These are phyloP conservation scores for Panulirus ornatus DNA, from an alignment of 1,140 invertebrate genomes.

Conservation along the genomic window DNA sequence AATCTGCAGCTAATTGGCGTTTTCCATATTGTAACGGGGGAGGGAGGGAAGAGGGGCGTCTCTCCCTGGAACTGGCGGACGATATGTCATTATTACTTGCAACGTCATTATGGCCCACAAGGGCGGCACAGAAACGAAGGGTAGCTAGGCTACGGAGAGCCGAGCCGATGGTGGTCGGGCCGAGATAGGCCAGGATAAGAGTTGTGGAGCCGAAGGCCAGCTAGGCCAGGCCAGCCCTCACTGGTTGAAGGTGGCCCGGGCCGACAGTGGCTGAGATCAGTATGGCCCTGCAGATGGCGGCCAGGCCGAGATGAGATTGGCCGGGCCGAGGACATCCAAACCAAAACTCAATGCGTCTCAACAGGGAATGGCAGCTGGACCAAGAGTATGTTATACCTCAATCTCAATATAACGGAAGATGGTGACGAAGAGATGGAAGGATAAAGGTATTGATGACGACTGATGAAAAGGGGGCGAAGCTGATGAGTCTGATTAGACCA, in stretches of 20 bases:
- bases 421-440: not conserved
- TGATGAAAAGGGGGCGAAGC: no score
- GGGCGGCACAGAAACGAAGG: not conserved
- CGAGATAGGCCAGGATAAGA: not conserved
- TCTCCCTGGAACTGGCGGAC: slow-evolving; percentile 18
- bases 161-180: not conserved
- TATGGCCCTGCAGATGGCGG: no score
- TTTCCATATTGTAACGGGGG: slow-evolving; percentile 36
- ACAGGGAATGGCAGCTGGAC: no score
- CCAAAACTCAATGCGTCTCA: no score
- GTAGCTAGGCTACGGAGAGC: not conserved
- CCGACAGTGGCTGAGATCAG: no score
- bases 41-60: not conserved
- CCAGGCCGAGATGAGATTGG: no score
- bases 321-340: no score
- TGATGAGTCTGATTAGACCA: no score
- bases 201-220: not conserved
- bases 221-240: no score
- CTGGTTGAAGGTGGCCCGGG: not conserved
- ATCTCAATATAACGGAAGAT: no score
- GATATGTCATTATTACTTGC: slow-evolving; percentile 23
- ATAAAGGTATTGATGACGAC: no score
- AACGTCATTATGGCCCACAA: slow-evolving; percentile 13
- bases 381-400: no score
- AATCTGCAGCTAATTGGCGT: slow-evolving; percentile 53